phyloP scores from a whole-genome alignment of 2,113 vertebrate genomes.

The Pipa parva region DNA sequence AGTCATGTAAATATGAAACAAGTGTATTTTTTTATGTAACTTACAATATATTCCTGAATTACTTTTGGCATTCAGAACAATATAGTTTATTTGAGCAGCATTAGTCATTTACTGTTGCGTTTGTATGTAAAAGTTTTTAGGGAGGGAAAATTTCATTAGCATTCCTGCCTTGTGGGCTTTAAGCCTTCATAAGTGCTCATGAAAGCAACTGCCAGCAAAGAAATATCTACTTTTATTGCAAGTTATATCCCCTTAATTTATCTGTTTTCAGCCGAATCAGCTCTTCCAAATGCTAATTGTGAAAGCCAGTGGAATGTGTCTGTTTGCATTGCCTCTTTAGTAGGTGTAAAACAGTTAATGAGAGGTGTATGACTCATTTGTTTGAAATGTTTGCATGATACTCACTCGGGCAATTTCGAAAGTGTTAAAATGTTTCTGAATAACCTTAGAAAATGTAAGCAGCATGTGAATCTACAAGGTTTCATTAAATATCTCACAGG shows the following conservation, averaged over 20 bases:
- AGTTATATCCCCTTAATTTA: conserved; percentile 24
- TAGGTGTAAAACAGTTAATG: conserved; percentile 28
- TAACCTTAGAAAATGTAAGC: not conserved
- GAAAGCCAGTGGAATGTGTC: conserved; percentile 3
- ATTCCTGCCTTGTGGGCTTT: conserved; percentile 22
- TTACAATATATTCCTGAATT: conserved; percentile 9
- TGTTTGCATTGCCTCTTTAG: conserved; percentile 5
- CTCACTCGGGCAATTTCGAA: conserved; percentile 1
- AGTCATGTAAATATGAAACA: too few species aligned
- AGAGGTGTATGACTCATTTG: conserved; percentile 24
- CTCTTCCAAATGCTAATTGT: conserved; percentile 37
- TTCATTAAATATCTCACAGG: not conserved
- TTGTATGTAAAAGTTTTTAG: not conserved
- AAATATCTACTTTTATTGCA: conserved; percentile 36
- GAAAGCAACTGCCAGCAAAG: conserved; percentile 23
- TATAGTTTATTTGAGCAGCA: not conserved
- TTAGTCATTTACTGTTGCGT: not conserved
- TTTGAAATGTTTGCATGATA: not conserved
- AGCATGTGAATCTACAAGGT: too few species aligned
- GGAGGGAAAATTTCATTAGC: conserved; percentile 15
- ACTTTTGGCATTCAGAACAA: not conserved
- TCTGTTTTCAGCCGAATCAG: conserved; percentile 37
- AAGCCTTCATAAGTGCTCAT: conserved; percentile 22
- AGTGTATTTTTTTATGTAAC: not conserved
- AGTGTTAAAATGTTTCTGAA: not conserved